Conservation (phyloP, 2,797 vertebrate genomes). For the Crocodylus rhombifer region DNA sequence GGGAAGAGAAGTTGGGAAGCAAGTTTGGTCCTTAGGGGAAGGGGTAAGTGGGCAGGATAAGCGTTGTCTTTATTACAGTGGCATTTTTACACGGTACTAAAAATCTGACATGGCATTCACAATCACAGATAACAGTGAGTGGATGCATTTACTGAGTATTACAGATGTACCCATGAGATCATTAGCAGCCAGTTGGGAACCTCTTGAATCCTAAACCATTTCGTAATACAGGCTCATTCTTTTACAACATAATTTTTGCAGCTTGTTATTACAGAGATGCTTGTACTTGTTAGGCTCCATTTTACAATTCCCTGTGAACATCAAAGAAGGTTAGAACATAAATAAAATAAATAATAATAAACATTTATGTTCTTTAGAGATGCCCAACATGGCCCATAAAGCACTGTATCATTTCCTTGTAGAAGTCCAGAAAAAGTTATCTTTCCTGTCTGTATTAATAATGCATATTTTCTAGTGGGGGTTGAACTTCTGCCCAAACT, state of each 20-base stretch:
- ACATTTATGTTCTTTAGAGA: neutral
- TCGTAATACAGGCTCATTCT: neutral
- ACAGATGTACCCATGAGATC: neutral
- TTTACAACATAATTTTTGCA: rapidly evolving
- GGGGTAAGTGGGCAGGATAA: neutral
- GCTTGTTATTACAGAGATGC: neutral
- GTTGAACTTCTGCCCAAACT: neutral
- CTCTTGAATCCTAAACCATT: rapidly evolving
- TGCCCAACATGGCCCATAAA: neutral
- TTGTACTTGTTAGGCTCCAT: neutral
- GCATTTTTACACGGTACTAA: neutral
- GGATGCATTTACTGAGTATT: rapidly evolving
- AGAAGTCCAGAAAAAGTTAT: neutral
- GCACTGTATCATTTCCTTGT: neutral
- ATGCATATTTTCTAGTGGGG: too few relatives aligned
- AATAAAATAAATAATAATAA: too few relatives aligned
- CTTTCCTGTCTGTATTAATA: neutral
- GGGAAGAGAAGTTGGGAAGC: neutral
- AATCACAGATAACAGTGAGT: neutral
- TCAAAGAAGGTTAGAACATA: neutral
- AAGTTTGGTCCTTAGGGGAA: neutral
- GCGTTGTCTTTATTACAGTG: rapidly evolving
- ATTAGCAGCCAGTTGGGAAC: too few relatives aligned
- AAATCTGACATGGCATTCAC: neutral
- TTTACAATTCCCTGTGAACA: neutral